phyloP scores from a whole-genome alignment of 2,888 invertebrate species.

The Brachylomia viminalis region DNA sequence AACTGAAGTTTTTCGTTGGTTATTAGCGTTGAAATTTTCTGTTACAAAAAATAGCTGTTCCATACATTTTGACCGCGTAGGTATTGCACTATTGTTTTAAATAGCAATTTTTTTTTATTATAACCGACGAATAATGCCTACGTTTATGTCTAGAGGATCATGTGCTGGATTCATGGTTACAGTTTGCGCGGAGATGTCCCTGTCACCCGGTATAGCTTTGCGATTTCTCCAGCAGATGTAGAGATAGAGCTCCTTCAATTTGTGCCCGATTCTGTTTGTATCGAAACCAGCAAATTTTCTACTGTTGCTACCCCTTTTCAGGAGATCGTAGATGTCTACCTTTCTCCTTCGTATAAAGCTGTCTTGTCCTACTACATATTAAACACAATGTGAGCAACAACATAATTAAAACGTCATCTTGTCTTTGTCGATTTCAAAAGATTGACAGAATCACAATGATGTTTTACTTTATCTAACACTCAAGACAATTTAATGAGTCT shows the following conservation, averaged over 20 bases:
- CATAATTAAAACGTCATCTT: background rate
- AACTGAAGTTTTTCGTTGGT: no score
- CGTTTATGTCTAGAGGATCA: no score
- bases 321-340: background rate
- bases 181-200: no score
- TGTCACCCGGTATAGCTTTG: no score
- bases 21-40: no score
- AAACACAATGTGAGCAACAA: background rate
- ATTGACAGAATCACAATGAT: slow-evolving; percentile 15
- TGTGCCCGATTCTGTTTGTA: background rate
- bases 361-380: background rate
- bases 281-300: background rate
- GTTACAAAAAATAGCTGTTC: no score
- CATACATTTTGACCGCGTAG: no score
- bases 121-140: no score
- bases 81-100: no score
- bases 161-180: no score
- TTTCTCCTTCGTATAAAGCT: background rate
- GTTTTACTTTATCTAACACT: background rate
- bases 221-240: background rate
- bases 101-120: no score
- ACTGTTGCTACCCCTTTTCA: background rate
- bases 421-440: background rate
- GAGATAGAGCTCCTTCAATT: background rate
- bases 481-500: background rate